Evolutionary conservation across 2,888 invertebrate genomes (phyloP).

Genomic region (Dryococelus australis): DNA sequence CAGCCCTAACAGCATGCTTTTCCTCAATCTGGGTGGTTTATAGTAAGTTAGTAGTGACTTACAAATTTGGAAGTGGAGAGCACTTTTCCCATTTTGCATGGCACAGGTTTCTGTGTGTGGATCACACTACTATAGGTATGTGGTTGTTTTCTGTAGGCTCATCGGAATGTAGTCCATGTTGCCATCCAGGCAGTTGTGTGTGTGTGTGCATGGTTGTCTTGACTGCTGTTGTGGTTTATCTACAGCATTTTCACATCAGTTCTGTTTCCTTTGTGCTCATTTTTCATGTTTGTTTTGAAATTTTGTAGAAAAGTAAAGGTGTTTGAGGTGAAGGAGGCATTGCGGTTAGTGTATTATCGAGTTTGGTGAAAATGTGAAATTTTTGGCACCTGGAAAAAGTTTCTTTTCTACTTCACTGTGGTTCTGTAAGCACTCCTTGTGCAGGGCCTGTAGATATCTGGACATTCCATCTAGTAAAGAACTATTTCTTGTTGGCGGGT

Average conservation of each 20-base stretch:
- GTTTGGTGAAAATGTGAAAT: too few relatives aligned
- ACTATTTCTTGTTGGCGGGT: too few relatives aligned
- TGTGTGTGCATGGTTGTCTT: not conserved
- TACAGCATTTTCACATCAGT: not conserved
- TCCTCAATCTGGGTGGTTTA: too few relatives aligned
- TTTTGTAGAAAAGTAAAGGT: not conserved
- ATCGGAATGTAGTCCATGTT: not conserved
- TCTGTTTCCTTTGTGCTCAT: not conserved
- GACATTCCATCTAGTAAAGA: not conserved
- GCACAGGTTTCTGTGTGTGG: too few relatives aligned
- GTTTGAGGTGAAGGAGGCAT: constrained; percentile 4
- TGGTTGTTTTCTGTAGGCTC: not conserved
- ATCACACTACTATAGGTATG: too few relatives aligned
- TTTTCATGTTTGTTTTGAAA: not conserved
- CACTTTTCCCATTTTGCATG: too few relatives aligned
- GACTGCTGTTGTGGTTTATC: not conserved
- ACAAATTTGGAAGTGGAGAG: too few relatives aligned
- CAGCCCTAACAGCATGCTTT: too few relatives aligned
- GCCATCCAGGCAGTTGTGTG: not conserved
- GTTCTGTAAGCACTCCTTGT: not conserved
- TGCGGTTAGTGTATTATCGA: not conserved
- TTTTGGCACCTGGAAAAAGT: too few relatives aligned
- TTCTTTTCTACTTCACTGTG: too few relatives aligned
- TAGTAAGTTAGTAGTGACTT: too few relatives aligned
- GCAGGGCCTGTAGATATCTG: not conserved